Evolutionary conservation across 2,113 vertebrate species (phyloP).

Genomic region (Neoarius graeffei): DNA sequence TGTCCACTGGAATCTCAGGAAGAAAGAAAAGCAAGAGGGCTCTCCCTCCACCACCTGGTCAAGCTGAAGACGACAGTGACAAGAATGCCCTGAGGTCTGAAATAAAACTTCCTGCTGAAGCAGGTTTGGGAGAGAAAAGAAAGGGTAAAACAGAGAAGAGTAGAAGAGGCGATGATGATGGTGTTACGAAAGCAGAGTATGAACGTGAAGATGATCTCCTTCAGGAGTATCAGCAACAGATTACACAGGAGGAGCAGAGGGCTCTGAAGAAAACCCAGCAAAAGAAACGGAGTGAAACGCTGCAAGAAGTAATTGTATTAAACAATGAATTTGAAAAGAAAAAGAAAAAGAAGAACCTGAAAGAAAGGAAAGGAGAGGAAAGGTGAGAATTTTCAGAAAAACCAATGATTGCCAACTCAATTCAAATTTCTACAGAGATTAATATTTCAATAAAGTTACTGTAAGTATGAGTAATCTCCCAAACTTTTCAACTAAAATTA

Average conservation of each 20-base stretch:
- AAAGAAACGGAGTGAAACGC: slow-evolving; percentile 74
- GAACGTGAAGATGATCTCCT: slow-evolving; percentile 77
- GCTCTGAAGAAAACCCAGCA: slow-evolving; percentile 74
- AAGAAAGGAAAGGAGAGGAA: slow-evolving; percentile 69
- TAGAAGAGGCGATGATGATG: slow-evolving; percentile 50
- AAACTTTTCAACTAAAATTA: not conserved
- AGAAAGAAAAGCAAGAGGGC: slow-evolving; percentile 74
- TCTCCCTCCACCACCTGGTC: slow-evolving; percentile 62
- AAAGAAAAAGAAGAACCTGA: slow-evolving; percentile 84
- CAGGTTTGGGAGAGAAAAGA: slow-evolving; percentile 59
- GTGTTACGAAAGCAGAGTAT: slow-evolving; percentile 55
- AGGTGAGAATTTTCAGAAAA: slow-evolving; percentile 69
- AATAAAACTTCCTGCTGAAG: slow-evolving; percentile 58
- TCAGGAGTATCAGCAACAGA: slow-evolving; percentile 80
- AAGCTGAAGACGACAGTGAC: slow-evolving; percentile 61
- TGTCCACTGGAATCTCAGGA: slow-evolving; percentile 57
- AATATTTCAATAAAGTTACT: not conserved
- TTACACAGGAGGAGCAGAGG: slow-evolving; percentile 78
- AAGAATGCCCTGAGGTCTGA: slow-evolving; percentile 45
- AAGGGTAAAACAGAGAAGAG: slow-evolving; percentile 71
- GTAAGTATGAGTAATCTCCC: not conserved
- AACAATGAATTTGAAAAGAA: slow-evolving; percentile 81
- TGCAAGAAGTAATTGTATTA: slow-evolving; percentile 61
- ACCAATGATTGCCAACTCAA: not conserved
- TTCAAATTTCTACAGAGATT: not conserved